phyloP scores from a whole-genome alignment of 2,113 vertebrate genomes.

The Periophthalmodon schlosseri region DNA sequence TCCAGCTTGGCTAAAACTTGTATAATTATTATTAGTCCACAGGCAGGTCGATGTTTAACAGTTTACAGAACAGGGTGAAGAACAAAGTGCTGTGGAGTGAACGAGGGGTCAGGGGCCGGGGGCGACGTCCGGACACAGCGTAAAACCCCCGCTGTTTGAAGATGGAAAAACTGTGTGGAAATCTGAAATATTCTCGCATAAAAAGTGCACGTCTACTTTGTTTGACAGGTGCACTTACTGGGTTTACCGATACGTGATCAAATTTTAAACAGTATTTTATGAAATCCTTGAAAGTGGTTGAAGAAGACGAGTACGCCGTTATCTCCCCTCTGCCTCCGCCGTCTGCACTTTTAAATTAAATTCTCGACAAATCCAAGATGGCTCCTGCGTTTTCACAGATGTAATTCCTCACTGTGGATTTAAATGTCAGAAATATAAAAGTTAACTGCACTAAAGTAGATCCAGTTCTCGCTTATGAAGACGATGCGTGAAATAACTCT shows the following conservation, averaged over 20 bases:
- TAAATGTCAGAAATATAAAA: constrained; percentile 13
- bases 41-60: too few species aligned
- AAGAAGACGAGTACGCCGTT: neutral
- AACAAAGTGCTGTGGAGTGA: too few species aligned
- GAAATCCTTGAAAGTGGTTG: constrained; percentile 4
- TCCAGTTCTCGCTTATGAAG: neutral
- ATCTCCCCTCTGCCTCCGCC: neutral
- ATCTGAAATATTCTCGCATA: neutral
- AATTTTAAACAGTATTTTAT: neutral
- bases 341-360: constrained; percentile 13
- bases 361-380: constrained; percentile 14
- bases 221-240: neutral
- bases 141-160: neutral
- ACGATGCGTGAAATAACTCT: neutral
- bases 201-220: neutral
- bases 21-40: too few species aligned
- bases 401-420: constrained; percentile 3
- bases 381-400: constrained; percentile 5
- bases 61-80: too few species aligned
- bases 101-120: too few species aligned
- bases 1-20: too few species aligned
- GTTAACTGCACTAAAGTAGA: constrained; percentile 3
- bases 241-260: constrained; percentile 1
- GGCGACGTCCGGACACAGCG: too few species aligned
- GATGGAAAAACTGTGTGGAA: neutral